Conservation (phyloP, 2,888 invertebrate genomes). For the Mycogona germanica region DNA sequence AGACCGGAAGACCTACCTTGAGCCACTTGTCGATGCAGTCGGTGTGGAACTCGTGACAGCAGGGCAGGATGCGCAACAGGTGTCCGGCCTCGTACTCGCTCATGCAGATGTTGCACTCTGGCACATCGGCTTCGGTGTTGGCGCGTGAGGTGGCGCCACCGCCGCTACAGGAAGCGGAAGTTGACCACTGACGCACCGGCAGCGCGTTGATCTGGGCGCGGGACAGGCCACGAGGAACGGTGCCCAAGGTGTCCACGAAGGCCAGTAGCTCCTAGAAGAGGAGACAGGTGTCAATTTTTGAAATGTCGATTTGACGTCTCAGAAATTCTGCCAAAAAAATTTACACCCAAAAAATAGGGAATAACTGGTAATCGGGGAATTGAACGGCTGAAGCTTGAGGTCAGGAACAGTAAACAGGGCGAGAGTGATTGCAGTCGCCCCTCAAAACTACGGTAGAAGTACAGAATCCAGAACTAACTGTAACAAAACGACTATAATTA, state of each 20-base stretch:
- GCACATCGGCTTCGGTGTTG: slow-evolving; percentile 9
- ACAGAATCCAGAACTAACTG: no score
- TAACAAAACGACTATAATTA: no score
- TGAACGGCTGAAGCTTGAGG: no score
- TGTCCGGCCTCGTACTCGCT: slow-evolving; percentile 29
- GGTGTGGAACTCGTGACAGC: slow-evolving; percentile 31
- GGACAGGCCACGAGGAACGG: slow-evolving; percentile 19
- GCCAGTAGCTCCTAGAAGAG: slow-evolving; percentile 19
- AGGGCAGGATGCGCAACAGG: slow-evolving; percentile 28
- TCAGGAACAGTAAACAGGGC: no score
- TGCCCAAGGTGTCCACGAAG: slow-evolving; percentile 19
- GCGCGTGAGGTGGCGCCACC: background rate
- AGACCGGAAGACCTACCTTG: slow-evolving; percentile 23
- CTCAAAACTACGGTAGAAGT: no score
- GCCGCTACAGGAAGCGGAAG: slow-evolving; percentile 13
- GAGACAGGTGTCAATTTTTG: background rate
- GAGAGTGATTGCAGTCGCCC: no score
- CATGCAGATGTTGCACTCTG: slow-evolving; percentile 31
- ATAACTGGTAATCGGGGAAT: no score
- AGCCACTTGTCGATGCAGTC: slow-evolving; percentile 32
- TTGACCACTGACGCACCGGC: slow-evolving; percentile 18
- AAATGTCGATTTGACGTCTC: no score
- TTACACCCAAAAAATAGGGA: no score
- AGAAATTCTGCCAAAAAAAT: no score
- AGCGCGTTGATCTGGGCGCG: slow-evolving; percentile 22